These are phyloP conservation scores for Mormyrus lacerda DNA, from an alignment of 2,113 vertebrate species.

Conservation along the genomic window DNA sequence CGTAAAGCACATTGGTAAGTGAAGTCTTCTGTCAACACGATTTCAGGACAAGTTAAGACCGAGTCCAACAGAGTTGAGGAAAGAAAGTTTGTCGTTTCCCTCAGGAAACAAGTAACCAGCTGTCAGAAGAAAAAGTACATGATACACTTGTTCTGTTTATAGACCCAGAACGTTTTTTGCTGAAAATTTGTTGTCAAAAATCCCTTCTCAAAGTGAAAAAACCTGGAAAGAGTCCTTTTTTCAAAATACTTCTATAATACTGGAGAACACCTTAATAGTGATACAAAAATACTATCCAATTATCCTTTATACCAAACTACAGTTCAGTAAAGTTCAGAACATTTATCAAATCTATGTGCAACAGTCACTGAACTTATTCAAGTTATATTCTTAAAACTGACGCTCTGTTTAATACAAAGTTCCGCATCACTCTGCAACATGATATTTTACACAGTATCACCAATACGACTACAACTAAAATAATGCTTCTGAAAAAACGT, in stretches of 20 bases:
- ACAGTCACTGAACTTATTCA: neutral
- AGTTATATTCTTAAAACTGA: neutral
- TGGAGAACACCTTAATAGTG: neutral
- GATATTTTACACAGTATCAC: neutral
- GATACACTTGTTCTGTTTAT: neutral
- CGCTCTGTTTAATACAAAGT: neutral
- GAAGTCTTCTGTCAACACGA: conserved; percentile 15
- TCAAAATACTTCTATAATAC: conserved; percentile 28
- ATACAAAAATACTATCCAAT: conserved; percentile 13
- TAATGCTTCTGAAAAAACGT: conserved; percentile 14
- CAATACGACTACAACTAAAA: conserved; percentile 13
- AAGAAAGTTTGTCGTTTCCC: neutral
- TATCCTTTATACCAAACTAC: conserved; percentile 16
- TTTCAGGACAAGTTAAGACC: conserved; percentile 21
- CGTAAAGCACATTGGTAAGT: conserved; percentile 40
- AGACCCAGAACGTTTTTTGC: neutral
- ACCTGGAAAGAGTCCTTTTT: conserved; percentile 27
- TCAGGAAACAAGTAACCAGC: neutral
- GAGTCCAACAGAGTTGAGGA: neutral
- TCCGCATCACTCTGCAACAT: neutral
- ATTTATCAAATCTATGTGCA: conserved; percentile 2
- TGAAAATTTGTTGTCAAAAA: conserved; percentile 6
- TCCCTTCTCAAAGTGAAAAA: conserved; percentile 16
- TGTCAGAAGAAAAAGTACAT: neutral
- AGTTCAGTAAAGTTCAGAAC: conserved; percentile 2